Percentiles rank a stretch among this genome's conserved stretches.
Evolutionary conservation across 1,140 invertebrate species (phyloP).

Genomic region (Parasteatoda tepidariorum): DNA sequence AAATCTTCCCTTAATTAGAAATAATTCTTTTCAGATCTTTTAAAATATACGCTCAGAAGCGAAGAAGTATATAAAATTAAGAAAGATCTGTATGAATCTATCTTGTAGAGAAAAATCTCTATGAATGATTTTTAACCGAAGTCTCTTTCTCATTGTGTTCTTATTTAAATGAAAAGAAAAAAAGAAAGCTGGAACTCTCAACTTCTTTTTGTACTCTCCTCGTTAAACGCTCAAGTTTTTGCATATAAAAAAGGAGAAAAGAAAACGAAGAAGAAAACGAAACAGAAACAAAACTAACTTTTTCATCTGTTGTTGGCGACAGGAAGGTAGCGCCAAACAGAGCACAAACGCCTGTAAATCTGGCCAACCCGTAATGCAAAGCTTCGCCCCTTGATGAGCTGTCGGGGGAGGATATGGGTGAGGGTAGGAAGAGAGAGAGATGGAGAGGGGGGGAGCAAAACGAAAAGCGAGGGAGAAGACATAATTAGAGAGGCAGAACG

Average conservation of each 20-base stretch:
- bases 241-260: neutral
- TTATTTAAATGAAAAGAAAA: too few relatives aligned
- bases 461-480: slow-evolving; percentile 39
- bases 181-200: too few relatives aligned
- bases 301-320: neutral
- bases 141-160: too few relatives aligned
- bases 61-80: too few relatives aligned
- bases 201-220: neutral
- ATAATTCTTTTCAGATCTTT: too few relatives aligned
- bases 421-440: neutral
- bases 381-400: neutral
- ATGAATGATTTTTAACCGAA: too few relatives aligned
- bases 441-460: neutral
- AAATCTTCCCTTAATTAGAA: too few relatives aligned
- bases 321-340: neutral
- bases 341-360: slow-evolving; percentile 23
- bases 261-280: neutral
- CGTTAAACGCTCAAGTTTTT: neutral
- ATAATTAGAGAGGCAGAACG: slow-evolving; percentile 48
- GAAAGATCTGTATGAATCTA: too few relatives aligned
- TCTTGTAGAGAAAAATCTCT: too few relatives aligned
- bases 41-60: too few relatives aligned
- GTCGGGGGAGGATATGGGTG: neutral
- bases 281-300: neutral
- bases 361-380: slow-evolving; percentile 14